Base-by-base conservation (phyloP, 2,113 vertebrate species). In the Salvelinus namaycush region DNA sequence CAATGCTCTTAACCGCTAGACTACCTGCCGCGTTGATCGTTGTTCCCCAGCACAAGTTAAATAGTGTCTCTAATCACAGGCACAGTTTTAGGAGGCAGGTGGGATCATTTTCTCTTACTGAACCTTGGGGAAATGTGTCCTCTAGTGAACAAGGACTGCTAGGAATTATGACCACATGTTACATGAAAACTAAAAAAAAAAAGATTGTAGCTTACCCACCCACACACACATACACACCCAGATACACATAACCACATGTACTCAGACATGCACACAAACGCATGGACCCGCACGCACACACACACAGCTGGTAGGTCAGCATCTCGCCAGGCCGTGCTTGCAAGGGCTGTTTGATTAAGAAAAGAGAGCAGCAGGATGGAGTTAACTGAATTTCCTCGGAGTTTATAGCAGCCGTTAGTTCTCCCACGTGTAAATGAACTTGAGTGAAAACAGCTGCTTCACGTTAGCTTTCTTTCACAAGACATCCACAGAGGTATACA, bases 381-480 rank as follows among this genome's bases (percentile, higher is more conserved):
- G 59, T 51, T 76, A 69, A 51, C 73, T 29, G 67, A 70, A 34
- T 74, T 76, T 74, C 70, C n/a, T 27, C 62, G 73, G 82, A 73
- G 76, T 85, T 85, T 82, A 80, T 73, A 39, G 57, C 79, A 65
- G 69, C 65, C 48, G 39, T 44, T 73, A 78, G 51, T 49, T 73
- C 64, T 81, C 73, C 72, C 77, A 70, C 70, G 64, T 78, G 62
- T 83, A 70, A 73, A 75, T 76, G n/a, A 75, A 74, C 5, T 20
- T 66, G 70, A 84, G 64, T 81, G 81, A 70, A 86, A 78, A 79
- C 65, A 74, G 54, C 77, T 84, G 75, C 34, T 78, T 73, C 24
- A 31, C 51, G 62, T 73, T 62, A 39, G 54, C 34, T 80, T 73
- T 34, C 54, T 74, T 71, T 77, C 68, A 74, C 54, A 59, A 5